Base-by-base conservation (phyloP, 2,797 vertebrate genomes). In the Tinamus major region DNA sequence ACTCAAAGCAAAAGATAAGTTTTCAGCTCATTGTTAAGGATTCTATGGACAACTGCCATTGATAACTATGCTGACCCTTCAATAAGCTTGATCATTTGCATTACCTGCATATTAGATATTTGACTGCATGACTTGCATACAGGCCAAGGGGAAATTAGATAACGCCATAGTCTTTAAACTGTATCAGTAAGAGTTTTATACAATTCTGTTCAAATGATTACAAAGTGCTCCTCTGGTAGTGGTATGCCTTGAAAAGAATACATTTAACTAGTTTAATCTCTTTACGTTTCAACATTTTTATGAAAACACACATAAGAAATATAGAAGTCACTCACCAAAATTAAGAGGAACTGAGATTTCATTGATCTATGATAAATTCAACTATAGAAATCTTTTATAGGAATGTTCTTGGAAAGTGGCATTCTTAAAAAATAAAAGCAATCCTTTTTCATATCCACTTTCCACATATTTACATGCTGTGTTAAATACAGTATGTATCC, bases 1-100 rank as follows among this genome's bases (percentile, higher is more conserved):
- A 69, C 49, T 82, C 37, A 88, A 91, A 92, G 87, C 19, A 80
- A 78, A 92, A 85, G 77, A 88, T 35, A 86, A 64, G 74, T 95
- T 77, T 84, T 84, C 78, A 71, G 55, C 61, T 86, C n/a, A 61
- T 31, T 33, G 53, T 67, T 79, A 88, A 90, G 61, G 27, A 87
- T 55, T 39, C 56, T 77, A 35, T 31, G 71, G 81, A 77, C 59
- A 92, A 78, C 56, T 70, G 91, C 74, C 71, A 71, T n/a, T 49
- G 65, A 74, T 59, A 94, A 88, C 56, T 44, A 44, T 0, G 67
- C 6, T 46, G 82, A 64, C 53, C 61, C 62, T 82, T 82, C 58
- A 79, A 23, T 11, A 89, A 79, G 86, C 67, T 70, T 49, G 33
- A 64, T 15, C 55, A 63, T 76, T 31, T 91, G 56, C 35, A 74